phyloP scores from a whole-genome alignment of 2,888 invertebrate genomes.

The Leptinotarsa rubiginosa region DNA sequence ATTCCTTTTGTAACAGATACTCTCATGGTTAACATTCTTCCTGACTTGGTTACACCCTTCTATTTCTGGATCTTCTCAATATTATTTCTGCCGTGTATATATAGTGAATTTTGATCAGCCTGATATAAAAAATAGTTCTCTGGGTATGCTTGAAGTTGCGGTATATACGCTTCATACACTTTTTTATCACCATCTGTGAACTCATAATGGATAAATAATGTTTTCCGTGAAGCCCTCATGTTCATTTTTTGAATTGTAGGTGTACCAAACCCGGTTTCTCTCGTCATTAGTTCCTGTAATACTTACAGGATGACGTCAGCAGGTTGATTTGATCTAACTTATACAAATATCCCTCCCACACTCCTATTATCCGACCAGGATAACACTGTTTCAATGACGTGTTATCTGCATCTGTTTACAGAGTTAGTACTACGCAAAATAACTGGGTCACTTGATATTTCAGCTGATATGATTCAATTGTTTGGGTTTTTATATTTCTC shows the following conservation, averaged over 20 bases:
- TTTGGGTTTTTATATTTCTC: conserved; percentile 14
- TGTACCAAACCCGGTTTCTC: conserved; percentile 1
- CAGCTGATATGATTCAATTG: conserved; percentile 17
- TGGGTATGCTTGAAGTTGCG: neutral
- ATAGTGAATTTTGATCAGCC: no score
- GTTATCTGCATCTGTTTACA: conserved; percentile 19
- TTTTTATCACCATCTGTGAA: neutral
- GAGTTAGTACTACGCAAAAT: conserved; percentile 2
- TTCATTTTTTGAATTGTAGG: neutral
- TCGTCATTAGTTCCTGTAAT: conserved; percentile 15
- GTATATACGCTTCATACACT: neutral
- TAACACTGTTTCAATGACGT: neutral
- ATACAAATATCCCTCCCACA: conserved; percentile 19
- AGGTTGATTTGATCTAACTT: conserved; percentile 10
- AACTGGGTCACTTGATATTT: conserved; percentile 16
- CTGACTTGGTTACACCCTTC: no score
- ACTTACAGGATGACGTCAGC: conserved; percentile 4
- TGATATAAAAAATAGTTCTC: no score
- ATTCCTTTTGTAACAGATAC: no score
- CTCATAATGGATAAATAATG: neutral
- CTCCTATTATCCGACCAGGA: conserved; percentile 3
- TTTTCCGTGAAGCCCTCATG: neutral
- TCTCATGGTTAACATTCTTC: no score
- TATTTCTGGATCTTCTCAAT: no score
- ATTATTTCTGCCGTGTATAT: no score